Conservation (phyloP, 2,888 invertebrate genomes). For the Lydus trimaculatus region DNA sequence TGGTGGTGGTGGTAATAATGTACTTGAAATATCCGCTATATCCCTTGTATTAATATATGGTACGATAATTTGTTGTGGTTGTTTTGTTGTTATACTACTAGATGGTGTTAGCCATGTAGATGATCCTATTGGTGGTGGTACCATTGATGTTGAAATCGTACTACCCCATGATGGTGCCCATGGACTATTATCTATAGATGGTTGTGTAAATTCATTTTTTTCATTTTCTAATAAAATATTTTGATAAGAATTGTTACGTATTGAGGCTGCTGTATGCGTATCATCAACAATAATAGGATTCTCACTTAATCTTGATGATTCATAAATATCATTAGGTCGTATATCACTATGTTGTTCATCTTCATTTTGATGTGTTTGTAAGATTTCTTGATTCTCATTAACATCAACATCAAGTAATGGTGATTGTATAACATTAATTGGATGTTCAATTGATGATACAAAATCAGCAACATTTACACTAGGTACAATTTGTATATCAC, state of each 20-base stretch:
- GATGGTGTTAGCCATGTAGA: conserved; percentile 46
- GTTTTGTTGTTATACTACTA: conserved; percentile 54
- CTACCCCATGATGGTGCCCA: conserved; percentile 43
- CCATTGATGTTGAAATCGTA: conserved; percentile 41
- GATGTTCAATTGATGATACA: conserved; percentile 75
- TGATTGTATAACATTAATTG: conserved; percentile 74
- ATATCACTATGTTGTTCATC: conserved; percentile 17
- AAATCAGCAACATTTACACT: conserved; percentile 74
- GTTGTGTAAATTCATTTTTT: conserved; percentile 41
- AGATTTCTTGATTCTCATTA: conserved; percentile 33
- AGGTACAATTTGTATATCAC: conserved; percentile 65
- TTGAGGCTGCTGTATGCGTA: conserved; percentile 63
- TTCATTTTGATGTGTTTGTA: neutral
- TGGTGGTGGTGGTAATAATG: conserved; percentile 44
- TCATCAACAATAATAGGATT: conserved; percentile 62
- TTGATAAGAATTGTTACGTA: conserved; percentile 47
- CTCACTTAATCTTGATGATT: conserved; percentile 43
- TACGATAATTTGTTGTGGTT: conserved; percentile 77
- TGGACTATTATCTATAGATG: conserved; percentile 46
- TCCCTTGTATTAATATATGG: conserved; percentile 72
- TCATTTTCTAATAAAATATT: conserved; percentile 19
- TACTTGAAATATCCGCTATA: conserved; percentile 10
- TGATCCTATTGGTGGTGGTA: conserved; percentile 48
- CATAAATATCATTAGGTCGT: conserved; percentile 14
- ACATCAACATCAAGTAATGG: conserved; percentile 70